Evolutionary conservation across 2,888 invertebrate species (phyloP).

Genomic region (Tetragonisca angustula): DNA sequence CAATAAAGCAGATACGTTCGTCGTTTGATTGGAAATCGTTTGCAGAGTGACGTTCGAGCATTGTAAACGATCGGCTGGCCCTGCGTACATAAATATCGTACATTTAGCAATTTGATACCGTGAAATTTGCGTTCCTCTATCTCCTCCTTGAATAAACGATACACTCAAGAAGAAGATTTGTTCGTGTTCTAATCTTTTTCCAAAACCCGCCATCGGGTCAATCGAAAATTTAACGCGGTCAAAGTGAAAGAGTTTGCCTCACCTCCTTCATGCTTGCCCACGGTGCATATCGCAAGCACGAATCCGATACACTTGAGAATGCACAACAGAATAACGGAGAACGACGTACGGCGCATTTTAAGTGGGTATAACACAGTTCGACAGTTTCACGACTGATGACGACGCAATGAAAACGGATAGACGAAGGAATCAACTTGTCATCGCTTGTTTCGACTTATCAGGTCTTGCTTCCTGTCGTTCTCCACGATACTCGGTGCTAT

Average conservation of each 20-base stretch:
- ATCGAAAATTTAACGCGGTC: not conserved
- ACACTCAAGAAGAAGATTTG: not conserved
- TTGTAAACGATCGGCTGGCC: conserved; percentile 66
- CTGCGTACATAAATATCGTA: conserved; percentile 43
- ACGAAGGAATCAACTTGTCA: conserved; percentile 15
- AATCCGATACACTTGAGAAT: conserved; percentile 47
- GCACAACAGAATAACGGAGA: conserved; percentile 55
- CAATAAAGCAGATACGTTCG: conserved; percentile 63
- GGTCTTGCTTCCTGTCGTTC: conserved; percentile 53
- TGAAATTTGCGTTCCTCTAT: not conserved
- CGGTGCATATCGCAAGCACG: conserved; percentile 64
- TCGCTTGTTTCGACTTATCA: conserved; percentile 58
- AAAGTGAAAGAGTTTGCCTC: conserved; percentile 37
- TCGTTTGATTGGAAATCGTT: conserved; percentile 53
- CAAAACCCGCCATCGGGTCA: not conserved
- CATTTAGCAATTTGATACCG: not conserved
- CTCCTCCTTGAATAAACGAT: too few species aligned
- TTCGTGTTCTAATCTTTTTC: not conserved
- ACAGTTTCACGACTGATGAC: conserved; percentile 45
- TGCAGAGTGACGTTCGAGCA: conserved; percentile 71
- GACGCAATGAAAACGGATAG: conserved; percentile 28
- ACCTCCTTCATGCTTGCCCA: conserved; percentile 72
- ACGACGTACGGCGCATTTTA: conserved; percentile 55
- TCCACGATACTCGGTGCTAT: conserved; percentile 48
- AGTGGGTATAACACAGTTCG: conserved; percentile 12